These are phyloP conservation scores for Nemapogon koenigi DNA, from an alignment of 2,888 invertebrate species.

Conservation along the genomic window DNA sequence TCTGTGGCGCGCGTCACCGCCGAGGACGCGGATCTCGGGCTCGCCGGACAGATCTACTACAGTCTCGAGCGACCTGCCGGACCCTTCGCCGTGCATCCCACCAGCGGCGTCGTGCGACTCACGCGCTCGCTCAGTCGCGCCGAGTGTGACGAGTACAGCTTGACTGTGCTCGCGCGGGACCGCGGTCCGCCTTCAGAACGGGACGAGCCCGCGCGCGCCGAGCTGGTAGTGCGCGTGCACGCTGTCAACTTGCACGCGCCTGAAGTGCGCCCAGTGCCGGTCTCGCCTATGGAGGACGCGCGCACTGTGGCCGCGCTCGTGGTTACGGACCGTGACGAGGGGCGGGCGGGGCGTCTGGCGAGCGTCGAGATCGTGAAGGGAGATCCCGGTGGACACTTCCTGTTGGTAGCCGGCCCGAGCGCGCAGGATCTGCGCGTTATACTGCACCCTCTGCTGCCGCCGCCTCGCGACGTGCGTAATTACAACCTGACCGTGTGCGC, in stretches of 20 bases:
- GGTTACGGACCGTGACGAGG: slow-evolving; percentile 83
- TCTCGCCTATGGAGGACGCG: slow-evolving; percentile 80
- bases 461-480: slow-evolving; percentile 79
- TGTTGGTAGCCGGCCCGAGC: slow-evolving; percentile 68
- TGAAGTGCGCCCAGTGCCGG: slow-evolving; percentile 80
- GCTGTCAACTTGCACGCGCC: slow-evolving; percentile 89
- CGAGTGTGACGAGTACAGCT: slow-evolving; percentile 72
- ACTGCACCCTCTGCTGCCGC: slow-evolving; percentile 71
- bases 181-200: slow-evolving; percentile 71
- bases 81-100: slow-evolving; percentile 92
- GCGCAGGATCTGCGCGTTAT: slow-evolving; percentile 79
- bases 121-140: slow-evolving; percentile 78
- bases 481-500: slow-evolving; percentile 90
- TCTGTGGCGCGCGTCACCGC: slow-evolving; percentile 83
- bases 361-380: slow-evolving; percentile 86
- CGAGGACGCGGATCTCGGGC: slow-evolving; percentile 94
- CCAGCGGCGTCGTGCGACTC: slow-evolving; percentile 85
- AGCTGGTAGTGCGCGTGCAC: slow-evolving; percentile 76
- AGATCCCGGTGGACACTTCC: slow-evolving; percentile 88
- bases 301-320: slow-evolving; percentile 89
- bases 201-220: slow-evolving; percentile 78
- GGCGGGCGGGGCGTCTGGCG: slow-evolving; percentile 84
- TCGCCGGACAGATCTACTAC: slow-evolving; percentile 97
- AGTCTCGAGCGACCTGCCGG: slow-evolving; percentile 83
- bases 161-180: slow-evolving; percentile 86